Base-by-base conservation (phyloP, 2,797 vertebrate genomes). In the Syngnathus rostellatus region DNA sequence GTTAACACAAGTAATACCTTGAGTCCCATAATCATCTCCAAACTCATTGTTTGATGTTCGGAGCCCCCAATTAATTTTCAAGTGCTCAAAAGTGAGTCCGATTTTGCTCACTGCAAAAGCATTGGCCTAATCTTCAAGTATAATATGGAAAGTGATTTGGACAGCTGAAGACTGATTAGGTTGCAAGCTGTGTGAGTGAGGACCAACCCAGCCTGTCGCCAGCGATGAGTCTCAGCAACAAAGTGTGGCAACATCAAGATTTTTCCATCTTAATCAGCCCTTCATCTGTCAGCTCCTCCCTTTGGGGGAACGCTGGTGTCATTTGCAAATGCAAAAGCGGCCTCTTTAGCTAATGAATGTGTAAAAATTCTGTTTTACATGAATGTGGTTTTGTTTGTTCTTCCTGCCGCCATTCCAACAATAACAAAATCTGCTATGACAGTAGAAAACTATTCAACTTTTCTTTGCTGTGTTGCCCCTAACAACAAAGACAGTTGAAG, bases 81-180 rank as follows among this genome's bases (percentile, higher is more conserved):
- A 61, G 39, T 53, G 6, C 64, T 62, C 31, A 55, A 31, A 50
- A 58, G 39, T 12, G n/a, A 67, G 58, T 50, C 63, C 63, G 31
- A 57, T 63, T 53, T 73, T 59, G 57, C 19, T 40, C 31, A 40
- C 38, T 21, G 59, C 19, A 41, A 5, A 61, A 61, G 39, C n/a
- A 45, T 23, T 43, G 60, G 40, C n/a, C 21, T 25, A 23, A 23
- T 62, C 40, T 62, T 62, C 60, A 54, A 53, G 63, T 78, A 76
- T 81, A 82, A 87, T 72, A 73, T 60, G 72, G 71, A 83, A 83
- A 87, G 66, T 80, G 83, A 82, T 83, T 83, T 84, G 77, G 87
- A 91, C 86, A 89, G 85, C 81, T 81, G 75, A 77, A 85, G 87
- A 89, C 86, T 87, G 88, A 91, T 92, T 85, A 90, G 78, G 84